Conservation (phyloP, 2,113 vertebrate genomes). For the Etia nguti region DNA sequence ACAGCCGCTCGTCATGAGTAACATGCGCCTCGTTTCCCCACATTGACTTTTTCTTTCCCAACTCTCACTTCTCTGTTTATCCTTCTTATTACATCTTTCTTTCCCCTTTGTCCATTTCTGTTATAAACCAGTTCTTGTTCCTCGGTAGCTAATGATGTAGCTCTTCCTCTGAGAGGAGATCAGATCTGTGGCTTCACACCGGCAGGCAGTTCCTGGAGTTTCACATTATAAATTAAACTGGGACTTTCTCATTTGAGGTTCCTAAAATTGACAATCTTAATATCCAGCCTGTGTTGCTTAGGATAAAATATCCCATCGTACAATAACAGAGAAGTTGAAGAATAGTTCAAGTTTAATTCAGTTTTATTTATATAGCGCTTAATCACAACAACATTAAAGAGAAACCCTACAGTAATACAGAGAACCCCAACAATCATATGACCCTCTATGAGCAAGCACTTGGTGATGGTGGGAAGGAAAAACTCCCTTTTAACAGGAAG, state of each 20-base stretch:
- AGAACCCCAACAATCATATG: neutral
- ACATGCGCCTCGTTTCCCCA: neutral
- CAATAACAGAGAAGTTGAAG: neutral
- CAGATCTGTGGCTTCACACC: neutral
- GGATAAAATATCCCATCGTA: neutral
- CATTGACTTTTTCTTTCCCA: neutral
- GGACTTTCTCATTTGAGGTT: neutral
- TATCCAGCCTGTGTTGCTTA: neutral
- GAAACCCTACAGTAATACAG: neutral
- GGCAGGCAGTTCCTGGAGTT: neutral
- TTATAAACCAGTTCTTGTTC: neutral
- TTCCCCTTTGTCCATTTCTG: neutral
- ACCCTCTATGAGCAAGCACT: neutral
- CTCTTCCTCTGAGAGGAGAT: too few species aligned
- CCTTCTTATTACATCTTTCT: neutral
- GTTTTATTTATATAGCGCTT: accelerated
- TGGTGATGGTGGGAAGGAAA: accelerated
- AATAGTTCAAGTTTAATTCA: accelerated
- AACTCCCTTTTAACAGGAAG: neutral
- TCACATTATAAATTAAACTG: neutral
- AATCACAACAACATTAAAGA: neutral
- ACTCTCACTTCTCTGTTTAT: neutral
- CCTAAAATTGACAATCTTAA: neutral
- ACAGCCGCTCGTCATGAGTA: accelerated
- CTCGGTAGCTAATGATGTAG: accelerated